Evolutionary conservation across 2,888 invertebrate species (phyloP), one percentile per base, ranked within the genome.

Genomic region (Fragum fragum): DNA sequence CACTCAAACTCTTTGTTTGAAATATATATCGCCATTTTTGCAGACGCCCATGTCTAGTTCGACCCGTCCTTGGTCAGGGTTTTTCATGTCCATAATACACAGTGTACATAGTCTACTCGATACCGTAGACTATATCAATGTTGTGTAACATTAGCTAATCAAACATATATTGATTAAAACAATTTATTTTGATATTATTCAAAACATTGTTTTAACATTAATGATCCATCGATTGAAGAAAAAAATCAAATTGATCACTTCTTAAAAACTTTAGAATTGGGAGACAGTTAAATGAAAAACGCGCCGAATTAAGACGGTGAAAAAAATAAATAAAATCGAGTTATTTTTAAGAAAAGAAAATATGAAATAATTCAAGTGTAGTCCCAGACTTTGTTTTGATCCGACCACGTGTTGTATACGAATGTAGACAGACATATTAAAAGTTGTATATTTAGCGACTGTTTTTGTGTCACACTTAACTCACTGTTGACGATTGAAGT

Each of bases 91-190:
- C 66, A 66, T 42, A 32, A 47, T 47, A 47, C 47, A 66, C 66
- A 42, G 39, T 66, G 66, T 66, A 66, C 66, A 66, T 36, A 66
- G 23, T 26, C 57, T 66, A 42, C 42, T 66, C 66, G 23, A 66
- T 66, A 63, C 32, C n/a, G n/a, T 32, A 18, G 42, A 66, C 32
- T 36, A 6, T 23, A 26, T 36, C 39, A 39, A 42, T 23, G 42
- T 66, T 36, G 66, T 66, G 66, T 66, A 42, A 66, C 26, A 42
- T 42, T 42, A 66, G 42, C 32, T 42, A 1, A 66, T 39, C 61
- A 61, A 29, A 61, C 61, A 61, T 32, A 61, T 61, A 61, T 61
- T 61, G 61, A 61, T 61, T 61, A 29, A 29, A 32, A 29, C 1
- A 11, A n/a, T 55, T 21, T 21, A n/a, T 55, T 23, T 55, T n/a